A percentile compares a stretch with the other conserved stretches of the same genome.
phyloP scores from a whole-genome alignment of 2,797 vertebrate genomes.

The Trachops cirrhosus region DNA sequence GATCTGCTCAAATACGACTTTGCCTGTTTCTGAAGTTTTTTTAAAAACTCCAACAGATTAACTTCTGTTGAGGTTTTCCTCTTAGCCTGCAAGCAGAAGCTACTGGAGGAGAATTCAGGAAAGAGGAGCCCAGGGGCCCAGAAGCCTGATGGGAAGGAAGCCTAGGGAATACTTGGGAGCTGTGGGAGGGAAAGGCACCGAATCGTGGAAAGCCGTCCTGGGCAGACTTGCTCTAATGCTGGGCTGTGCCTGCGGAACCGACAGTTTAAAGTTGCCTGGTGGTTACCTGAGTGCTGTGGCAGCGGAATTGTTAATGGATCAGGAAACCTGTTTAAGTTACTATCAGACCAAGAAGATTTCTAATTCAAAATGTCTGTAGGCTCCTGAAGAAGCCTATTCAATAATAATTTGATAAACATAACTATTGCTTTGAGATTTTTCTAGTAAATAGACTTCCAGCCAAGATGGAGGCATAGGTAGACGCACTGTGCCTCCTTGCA shows the following conservation, averaged over 20 bases:
- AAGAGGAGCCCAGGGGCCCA: background rate
- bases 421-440: background rate
- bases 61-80: background rate
- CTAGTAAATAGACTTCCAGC: constrained; percentile 53
- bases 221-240: background rate
- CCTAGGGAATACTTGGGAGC: background rate
- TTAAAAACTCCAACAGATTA: background rate
- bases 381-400: background rate
- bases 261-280: background rate
- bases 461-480: too few relatives aligned
- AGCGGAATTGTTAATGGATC: background rate
- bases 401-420: background rate
- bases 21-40: background rate
- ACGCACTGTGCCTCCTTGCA: too few relatives aligned
- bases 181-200: background rate
- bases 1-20: background rate
- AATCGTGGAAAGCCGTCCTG: background rate
- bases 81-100: background rate
- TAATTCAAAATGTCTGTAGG: background rate
- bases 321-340: background rate
- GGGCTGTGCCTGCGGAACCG: background rate
- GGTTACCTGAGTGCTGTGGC: background rate
- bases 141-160: background rate
- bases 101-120: background rate
- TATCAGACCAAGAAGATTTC: background rate